Evolutionary conservation across 2,888 invertebrate genomes (phyloP).

Genomic region (Pimpla rufipes): DNA sequence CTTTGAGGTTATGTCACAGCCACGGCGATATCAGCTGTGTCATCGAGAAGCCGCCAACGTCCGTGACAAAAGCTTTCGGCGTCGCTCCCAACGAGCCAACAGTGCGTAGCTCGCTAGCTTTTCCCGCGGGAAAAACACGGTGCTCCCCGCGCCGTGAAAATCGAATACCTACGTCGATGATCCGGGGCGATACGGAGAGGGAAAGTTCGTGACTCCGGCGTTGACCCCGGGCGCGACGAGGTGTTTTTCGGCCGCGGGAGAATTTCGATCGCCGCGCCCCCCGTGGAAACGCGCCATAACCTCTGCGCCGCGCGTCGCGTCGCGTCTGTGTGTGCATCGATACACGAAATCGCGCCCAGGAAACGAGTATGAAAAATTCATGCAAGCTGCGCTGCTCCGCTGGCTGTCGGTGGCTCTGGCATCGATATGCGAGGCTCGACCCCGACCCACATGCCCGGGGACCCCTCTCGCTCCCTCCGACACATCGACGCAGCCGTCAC

Average conservation of each 20-base stretch:
- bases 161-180: no score
- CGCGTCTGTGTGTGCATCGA: constrained; percentile 21
- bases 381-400: constrained; percentile 66
- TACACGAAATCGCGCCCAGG: constrained; percentile 47
- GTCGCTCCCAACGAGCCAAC: no score
- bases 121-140: no score
- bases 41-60: no score
- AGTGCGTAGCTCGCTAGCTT: no score
- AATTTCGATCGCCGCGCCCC: background rate
- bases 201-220: constrained; percentile 2
- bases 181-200: background rate
- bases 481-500: constrained; percentile 18
- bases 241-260: background rate
- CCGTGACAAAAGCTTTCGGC: no score
- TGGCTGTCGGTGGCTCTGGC: constrained; percentile 56
- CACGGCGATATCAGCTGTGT: no score
- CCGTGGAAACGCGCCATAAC: background rate
- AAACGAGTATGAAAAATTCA: constrained; percentile 78
- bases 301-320: no score
- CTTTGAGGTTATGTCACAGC: no score
- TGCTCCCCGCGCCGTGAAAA: no score
- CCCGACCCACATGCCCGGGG: constrained; percentile 80
- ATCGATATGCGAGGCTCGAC: constrained; percentile 82
- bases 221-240: constrained; percentile 20
- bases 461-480: constrained; percentile 60